phyloP scores from a whole-genome alignment of 1,140 invertebrate species.

The Drosophila ananassae region DNA sequence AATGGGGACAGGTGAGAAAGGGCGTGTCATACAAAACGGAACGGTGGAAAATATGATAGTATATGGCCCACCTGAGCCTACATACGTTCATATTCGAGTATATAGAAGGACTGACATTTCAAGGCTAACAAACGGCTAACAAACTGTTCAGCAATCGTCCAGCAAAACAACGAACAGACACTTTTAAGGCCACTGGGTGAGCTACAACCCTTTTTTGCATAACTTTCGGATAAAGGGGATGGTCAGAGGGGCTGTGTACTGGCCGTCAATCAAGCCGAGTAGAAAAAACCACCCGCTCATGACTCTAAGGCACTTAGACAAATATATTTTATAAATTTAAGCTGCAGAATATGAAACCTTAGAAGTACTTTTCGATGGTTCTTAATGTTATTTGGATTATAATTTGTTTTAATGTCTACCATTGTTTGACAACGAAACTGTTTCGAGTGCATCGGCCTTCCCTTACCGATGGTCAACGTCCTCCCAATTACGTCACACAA shows the following conservation, averaged over 20 bases:
- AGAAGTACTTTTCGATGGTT: too few relatives aligned
- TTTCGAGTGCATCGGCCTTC: constrained; percentile 5
- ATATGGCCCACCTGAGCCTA: constrained; percentile 16
- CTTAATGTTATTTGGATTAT: background rate
- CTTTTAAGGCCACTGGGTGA: constrained; percentile 44
- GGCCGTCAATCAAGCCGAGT: constrained; percentile 35
- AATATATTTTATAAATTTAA: background rate
- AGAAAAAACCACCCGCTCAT: constrained; percentile 12
- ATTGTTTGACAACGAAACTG: background rate
- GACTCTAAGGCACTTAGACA: constrained; percentile 4
- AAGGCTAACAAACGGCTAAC: constrained; percentile 25
- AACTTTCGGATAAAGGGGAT: constrained; percentile 4
- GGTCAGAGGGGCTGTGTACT: constrained; percentile 10
- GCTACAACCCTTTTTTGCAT: constrained; percentile 32
- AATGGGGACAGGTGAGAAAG: constrained; percentile 37
- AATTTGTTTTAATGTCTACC: background rate
- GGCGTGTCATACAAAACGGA: constrained; percentile 15
- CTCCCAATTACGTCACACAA: constrained; percentile 35
- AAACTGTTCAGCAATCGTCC: constrained; percentile 16
- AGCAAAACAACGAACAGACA: constrained; percentile 8
- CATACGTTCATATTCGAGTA: background rate
- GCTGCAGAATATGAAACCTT: background rate
- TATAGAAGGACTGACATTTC: constrained; percentile 25
- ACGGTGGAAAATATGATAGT: constrained; percentile 29
- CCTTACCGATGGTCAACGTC: constrained; percentile 13